Base-by-base conservation (phyloP, 2,888 invertebrate species). In the Sesia apiformis region DNA sequence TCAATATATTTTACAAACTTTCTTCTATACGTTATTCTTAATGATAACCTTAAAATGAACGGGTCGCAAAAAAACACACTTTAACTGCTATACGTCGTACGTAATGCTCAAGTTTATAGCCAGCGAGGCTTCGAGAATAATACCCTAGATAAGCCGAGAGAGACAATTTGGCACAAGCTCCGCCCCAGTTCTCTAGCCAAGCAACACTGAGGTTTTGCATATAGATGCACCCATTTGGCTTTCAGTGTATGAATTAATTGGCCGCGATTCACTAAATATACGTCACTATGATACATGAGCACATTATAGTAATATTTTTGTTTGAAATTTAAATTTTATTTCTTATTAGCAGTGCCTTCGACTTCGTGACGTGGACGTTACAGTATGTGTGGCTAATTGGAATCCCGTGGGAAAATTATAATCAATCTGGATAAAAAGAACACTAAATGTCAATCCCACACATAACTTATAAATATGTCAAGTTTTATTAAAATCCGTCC, bases 151-250 rank as follows among this genome's bases (percentile, higher is more conserved):
- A 89, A 89, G 88, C 88, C 83, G 80, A 73, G 79, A 72, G 79
- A 84, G 87, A 87, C 89, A 82, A 87, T 88, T 88, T 89, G 89
- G 88, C 88, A 88, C 84, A 79, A 78, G 76, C 79, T 74, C 73
- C 81, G 84, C 73, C 81, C 85, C 69, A 82, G 80, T 84, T 85
- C 76, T 74, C 75, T 65, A 81, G 83, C 84, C 83, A 83, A 84
- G 84, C 78, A 81, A 67, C 80, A 78, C 81, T 72, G 78, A 82
- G 84, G 78, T 85, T 87, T 85, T 86, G 83, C 85, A 86, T 87
- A 83, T 84, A 86, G 81, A 86, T 85, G 86, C 81, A 83, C 72
- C 82, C 77, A 84, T 86, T 86, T 84, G 80, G 83, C 85, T 81
- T 80, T 79, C 81, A 78, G 74, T 78, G 76, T 81, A 82, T 84